These are phyloP conservation scores for Macrochelys suwanniensis DNA, from an alignment of 2,797 vertebrate species.

Conservation along the genomic window DNA sequence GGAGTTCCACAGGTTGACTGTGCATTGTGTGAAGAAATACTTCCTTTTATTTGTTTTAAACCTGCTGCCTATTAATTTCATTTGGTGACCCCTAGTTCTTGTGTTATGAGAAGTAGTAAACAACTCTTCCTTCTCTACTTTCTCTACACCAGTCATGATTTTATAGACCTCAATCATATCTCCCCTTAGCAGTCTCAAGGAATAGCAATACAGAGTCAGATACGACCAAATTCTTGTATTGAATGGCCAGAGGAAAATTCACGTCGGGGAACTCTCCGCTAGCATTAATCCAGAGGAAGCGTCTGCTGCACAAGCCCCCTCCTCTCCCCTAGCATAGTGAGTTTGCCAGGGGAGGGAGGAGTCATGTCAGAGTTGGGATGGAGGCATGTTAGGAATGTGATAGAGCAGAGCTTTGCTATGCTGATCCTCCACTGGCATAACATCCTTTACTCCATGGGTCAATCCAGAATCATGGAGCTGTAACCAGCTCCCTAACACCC, in stretches of 20 bases:
- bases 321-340: not conserved
- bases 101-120: too few species aligned
- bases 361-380: not conserved
- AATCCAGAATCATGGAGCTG: not conserved
- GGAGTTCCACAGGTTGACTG: too few species aligned
- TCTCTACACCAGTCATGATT: too few species aligned
- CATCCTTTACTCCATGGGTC: not conserved
- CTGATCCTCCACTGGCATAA: not conserved
- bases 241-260: not conserved
- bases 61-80: too few species aligned
- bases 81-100: too few species aligned
- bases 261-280: not conserved
- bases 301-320: not conserved
- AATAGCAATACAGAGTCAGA: not conserved
- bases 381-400: not conserved
- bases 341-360: not conserved
- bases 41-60: too few species aligned
- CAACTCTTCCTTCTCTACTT: too few species aligned
- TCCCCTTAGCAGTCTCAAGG: not conserved
- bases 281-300: not conserved
- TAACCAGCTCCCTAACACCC: not conserved
- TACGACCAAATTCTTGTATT: accelerated
- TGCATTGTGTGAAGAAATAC: too few species aligned
- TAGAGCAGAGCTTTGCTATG: not conserved
- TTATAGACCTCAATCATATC: too few species aligned